Conservation (phyloP, 2,797 vertebrate genomes). For the Megaceryle alcyon region DNA sequence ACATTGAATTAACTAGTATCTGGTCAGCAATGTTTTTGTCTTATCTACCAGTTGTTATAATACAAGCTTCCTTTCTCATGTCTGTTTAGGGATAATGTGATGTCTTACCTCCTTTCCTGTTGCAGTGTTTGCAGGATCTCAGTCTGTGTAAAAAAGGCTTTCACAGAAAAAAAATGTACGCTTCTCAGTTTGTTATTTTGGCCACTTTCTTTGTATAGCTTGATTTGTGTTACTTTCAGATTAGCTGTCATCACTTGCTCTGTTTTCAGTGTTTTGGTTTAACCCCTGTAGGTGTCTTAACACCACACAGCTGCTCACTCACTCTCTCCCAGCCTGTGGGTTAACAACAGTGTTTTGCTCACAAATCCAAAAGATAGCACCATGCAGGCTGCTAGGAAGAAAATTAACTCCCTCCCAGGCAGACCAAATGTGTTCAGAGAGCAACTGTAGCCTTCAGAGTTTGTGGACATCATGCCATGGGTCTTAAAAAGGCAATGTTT, state of each 20-base stretch:
- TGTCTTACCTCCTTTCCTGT: neutral
- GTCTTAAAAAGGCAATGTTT: neutral
- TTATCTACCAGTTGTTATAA: neutral
- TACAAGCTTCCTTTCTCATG: neutral
- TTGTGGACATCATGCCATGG: neutral
- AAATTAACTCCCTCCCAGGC: neutral
- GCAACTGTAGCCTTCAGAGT: neutral
- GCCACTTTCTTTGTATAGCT: neutral
- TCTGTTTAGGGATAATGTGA: neutral
- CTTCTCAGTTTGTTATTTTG: neutral
- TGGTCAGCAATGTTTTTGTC: neutral
- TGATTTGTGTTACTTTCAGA: constrained; percentile 7
- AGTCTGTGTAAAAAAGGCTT: neutral
- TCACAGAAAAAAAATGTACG: neutral
- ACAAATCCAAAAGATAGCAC: neutral
- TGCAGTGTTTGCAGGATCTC: neutral
- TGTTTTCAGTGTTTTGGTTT: neutral
- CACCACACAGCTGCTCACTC: neutral
- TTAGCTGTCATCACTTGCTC: neutral
- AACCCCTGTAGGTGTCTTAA: neutral
- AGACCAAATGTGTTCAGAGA: neutral
- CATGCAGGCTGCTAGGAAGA: neutral
- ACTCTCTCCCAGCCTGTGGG: neutral
- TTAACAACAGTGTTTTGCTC: neutral
- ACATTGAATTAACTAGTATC: neutral